Percentiles rank a stretch among this genome's conserved stretches.
phyloP scores from a whole-genome alignment of 2,888 invertebrate species.

The Zaprionus obscuricornis region DNA sequence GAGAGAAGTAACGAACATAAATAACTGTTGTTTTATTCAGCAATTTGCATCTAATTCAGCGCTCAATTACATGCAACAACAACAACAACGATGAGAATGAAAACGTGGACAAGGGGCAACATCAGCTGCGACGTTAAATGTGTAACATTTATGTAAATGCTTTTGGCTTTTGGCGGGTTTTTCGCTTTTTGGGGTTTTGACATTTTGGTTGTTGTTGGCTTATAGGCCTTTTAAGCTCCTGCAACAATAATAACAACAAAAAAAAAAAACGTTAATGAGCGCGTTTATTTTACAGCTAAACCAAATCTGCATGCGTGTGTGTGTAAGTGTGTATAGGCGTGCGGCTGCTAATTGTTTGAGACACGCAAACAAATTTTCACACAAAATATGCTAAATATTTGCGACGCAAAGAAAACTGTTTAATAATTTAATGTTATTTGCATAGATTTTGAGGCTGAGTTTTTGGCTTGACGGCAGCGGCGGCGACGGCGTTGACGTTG shows the following conservation, averaged over 20 bases:
- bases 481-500: slow-evolving; percentile 62
- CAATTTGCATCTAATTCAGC: slow-evolving; percentile 72
- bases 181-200: slow-evolving; percentile 30
- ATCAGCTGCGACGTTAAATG: neutral
- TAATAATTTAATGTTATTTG: slow-evolving; percentile 74
- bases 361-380: slow-evolving; percentile 75
- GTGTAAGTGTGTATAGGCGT: slow-evolving; percentile 22
- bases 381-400: slow-evolving; percentile 69
- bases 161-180: slow-evolving; percentile 19
- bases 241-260: slow-evolving; percentile 16
- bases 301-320: slow-evolving; percentile 23
- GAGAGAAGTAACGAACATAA: slow-evolving; percentile 54
- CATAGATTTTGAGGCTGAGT: slow-evolving; percentile 63
- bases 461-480: too few relatives aligned
- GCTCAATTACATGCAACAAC: slow-evolving; percentile 62
- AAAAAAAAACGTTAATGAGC: slow-evolving; percentile 13
- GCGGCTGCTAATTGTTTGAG: slow-evolving; percentile 74
- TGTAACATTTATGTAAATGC: slow-evolving; percentile 55
- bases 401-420: slow-evolving; percentile 58
- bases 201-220: slow-evolving; percentile 48
- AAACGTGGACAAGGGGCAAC: neutral
- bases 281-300: too few relatives aligned
- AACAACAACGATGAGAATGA: slow-evolving; percentile 5
- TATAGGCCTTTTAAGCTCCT: slow-evolving; percentile 41
- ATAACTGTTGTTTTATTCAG: slow-evolving; percentile 71